Conservation (phyloP, 2,888 invertebrate genomes). For the Mechanitis mazaeus region DNA sequence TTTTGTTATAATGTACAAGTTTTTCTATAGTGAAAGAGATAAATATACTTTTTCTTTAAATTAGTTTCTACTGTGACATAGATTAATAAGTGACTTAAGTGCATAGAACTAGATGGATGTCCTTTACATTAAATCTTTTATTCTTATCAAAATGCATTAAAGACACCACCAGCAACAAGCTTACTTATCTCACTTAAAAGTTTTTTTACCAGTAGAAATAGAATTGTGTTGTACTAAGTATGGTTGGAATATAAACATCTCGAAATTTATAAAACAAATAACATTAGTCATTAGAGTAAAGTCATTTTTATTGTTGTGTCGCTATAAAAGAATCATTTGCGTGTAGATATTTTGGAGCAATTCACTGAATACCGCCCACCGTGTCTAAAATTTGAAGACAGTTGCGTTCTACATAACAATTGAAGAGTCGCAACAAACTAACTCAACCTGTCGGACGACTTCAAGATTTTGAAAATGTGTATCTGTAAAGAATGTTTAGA, state of each 20-base stretch:
- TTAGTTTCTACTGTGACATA: too few relatives aligned
- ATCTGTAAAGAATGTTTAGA: neutral
- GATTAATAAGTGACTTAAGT: slow-evolving; percentile 25
- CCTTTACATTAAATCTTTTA: slow-evolving; percentile 13
- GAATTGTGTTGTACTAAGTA: too few relatives aligned
- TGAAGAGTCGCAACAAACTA: slow-evolving; percentile 19
- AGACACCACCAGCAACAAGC: slow-evolving; percentile 43
- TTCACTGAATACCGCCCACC: slow-evolving; percentile 57
- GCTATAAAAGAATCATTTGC: slow-evolving; percentile 63
- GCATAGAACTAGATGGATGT: slow-evolving; percentile 43
- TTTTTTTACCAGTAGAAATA: too few relatives aligned
- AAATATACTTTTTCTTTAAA: neutral
- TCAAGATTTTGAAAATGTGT: slow-evolving; percentile 8
- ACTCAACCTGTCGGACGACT: slow-evolving; percentile 22
- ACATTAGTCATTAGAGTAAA: slow-evolving; percentile 56
- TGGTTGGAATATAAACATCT: too few relatives aligned
- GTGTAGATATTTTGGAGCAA: slow-evolving; percentile 63
- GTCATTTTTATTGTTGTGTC: slow-evolving; percentile 69
- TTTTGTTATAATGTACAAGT: too few relatives aligned
- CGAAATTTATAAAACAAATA: slow-evolving; percentile 21
- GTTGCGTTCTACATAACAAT: slow-evolving; percentile 23
- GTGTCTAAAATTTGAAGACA: slow-evolving; percentile 30
- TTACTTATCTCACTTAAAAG: neutral
- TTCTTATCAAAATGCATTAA: slow-evolving; percentile 37
- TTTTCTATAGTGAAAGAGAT: neutral